Percentiles rank a stretch among this genome's conserved stretches.
phyloP scores from a whole-genome alignment of 1,140 invertebrate species.

The Hypsibius dujardini region DNA sequence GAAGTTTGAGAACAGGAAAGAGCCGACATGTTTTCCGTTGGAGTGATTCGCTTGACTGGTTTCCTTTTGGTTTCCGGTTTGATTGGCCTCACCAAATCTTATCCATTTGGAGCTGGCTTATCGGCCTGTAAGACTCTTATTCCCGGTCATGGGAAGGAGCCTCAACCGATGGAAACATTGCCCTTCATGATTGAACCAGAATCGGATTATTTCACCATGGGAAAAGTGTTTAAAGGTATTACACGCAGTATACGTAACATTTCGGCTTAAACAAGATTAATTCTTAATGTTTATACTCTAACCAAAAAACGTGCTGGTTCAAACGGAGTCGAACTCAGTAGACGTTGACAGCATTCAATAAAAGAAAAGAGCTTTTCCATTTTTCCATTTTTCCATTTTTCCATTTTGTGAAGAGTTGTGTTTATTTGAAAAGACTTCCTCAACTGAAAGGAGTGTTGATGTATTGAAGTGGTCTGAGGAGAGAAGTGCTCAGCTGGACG shows the following conservation, averaged over 20 bases:
- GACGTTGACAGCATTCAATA: neutral
- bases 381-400: no score
- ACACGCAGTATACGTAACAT: neutral
- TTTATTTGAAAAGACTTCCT: conserved; percentile 10
- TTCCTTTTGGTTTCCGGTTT: neutral
- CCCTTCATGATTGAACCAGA: conserved; percentile 1
- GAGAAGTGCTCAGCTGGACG: neutral
- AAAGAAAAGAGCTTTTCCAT: neutral
- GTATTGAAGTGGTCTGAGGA: neutral
- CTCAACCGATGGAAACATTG: neutral
- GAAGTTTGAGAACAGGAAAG: neutral
- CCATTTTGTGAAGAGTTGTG: no score
- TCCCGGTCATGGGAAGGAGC: neutral
- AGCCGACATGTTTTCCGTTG: neutral
- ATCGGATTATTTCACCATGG: neutral
- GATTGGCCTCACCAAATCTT: neutral
- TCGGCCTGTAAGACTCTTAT: neutral
- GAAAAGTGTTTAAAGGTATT: neutral
- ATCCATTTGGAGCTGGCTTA: neutral
- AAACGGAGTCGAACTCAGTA: neutral
- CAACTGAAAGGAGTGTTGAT: neutral
- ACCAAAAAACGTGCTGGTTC: neutral
- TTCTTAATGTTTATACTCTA: neutral
- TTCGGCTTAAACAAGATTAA: neutral
- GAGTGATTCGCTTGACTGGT: neutral